phyloP scores from a whole-genome alignment of 2,113 vertebrate species.

The Podocnemis expansa region DNA sequence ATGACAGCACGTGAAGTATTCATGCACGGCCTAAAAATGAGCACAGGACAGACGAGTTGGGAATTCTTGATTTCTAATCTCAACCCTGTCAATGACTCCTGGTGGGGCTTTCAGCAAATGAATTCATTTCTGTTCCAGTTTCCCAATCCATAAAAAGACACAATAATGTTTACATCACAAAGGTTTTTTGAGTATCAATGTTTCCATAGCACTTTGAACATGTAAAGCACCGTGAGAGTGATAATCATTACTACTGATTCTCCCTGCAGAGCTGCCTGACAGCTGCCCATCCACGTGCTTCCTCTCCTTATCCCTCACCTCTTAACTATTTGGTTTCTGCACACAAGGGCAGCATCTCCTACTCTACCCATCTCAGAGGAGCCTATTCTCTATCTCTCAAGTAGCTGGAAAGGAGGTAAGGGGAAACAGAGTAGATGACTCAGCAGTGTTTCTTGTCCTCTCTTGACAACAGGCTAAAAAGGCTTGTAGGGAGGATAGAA shows the following conservation, averaged over 20 bases:
- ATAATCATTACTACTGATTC: not conserved
- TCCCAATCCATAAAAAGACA: not conserved
- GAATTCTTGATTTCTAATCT: not conserved
- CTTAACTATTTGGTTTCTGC: not conserved
- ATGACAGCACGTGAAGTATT: not conserved
- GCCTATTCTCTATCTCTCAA: not conserved
- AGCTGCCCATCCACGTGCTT: not conserved
- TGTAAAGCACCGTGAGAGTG: not conserved
- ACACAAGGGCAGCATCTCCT: not conserved
- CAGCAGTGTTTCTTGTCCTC: not conserved
- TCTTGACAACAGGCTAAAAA: not conserved
- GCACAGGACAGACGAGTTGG: not conserved
- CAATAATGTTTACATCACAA: not conserved
- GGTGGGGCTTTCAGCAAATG: not conserved
- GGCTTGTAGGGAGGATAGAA: not conserved
- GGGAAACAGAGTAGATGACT: not conserved
- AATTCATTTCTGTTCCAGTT: not conserved
- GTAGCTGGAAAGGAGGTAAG: not conserved
- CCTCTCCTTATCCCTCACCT: not conserved
- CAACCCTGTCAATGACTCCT: not conserved
- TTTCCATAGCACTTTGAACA: not conserved
- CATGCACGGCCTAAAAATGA: not conserved
- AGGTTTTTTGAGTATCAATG: not conserved
- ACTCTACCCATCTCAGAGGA: not conserved
- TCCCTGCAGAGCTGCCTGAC: not conserved